These are phyloP conservation scores for Sarcophaga caerulescens DNA, from an alignment of 2,888 invertebrate genomes.

Conservation along the genomic window DNA sequence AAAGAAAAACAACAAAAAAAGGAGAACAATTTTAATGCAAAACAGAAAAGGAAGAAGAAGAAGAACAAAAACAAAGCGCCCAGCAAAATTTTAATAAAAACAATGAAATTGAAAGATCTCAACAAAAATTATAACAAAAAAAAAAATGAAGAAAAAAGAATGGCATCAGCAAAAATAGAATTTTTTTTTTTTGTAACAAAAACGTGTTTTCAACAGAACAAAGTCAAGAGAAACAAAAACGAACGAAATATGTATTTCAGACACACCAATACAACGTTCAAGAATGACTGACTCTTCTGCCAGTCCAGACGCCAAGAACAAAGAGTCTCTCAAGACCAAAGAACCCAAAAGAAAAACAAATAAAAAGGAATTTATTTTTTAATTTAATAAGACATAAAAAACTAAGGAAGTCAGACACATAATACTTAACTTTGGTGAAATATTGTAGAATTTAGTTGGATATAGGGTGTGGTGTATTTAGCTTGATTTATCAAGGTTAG, in stretches of 20 bases:
- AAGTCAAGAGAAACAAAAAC: conserved; percentile 14
- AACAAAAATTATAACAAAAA: conserved; percentile 44
- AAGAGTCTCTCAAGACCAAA: not conserved
- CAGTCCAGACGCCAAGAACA: not conserved
- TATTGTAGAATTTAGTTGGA: too few relatives aligned
- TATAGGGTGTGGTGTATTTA: too few relatives aligned
- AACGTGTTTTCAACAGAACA: conserved; percentile 48
- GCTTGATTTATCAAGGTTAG: too few relatives aligned
- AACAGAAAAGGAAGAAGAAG: not conserved
- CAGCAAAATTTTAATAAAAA: conserved; percentile 42
- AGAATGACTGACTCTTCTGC: not conserved
- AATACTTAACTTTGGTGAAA: too few relatives aligned
- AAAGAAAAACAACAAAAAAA: too few relatives aligned
- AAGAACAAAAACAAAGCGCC: conserved; percentile 16
- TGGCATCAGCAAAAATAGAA: conserved; percentile 44
- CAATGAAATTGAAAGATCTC: conserved; percentile 58
- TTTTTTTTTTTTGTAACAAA: conserved; percentile 9
- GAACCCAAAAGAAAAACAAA: not conserved
- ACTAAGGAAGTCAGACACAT: not conserved
- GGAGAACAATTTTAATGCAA: too few relatives aligned
- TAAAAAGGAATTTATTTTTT: not conserved
- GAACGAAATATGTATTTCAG: conserved; percentile 2
- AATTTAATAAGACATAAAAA: not conserved
- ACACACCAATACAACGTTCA: not conserved
- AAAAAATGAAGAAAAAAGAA: conserved; percentile 6